Percentiles rank a stretch among this genome's conserved stretches.
Evolutionary conservation across 2,888 invertebrate species (phyloP).

Genomic region (Leptogaster cylindrica): DNA sequence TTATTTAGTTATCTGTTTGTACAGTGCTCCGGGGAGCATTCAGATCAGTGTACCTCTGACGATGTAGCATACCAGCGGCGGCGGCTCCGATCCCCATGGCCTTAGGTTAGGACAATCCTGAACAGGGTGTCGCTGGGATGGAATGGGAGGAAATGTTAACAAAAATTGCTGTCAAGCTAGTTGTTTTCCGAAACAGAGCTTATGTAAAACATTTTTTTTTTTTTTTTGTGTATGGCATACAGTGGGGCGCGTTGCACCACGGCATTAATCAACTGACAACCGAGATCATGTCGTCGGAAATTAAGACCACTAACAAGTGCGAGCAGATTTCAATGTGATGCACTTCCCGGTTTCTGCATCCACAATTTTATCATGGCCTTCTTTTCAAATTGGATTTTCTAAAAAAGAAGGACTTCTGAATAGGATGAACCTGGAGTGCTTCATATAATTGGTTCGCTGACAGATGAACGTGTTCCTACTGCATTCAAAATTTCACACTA

Average conservation of each 20-base stretch:
- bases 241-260: neutral
- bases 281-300: conserved; percentile 31
- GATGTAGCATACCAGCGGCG: neutral
- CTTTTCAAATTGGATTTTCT: too few species aligned
- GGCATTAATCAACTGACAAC: conserved; percentile 8
- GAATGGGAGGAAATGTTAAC: conserved; percentile 18
- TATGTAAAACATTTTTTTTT: conserved; percentile 14
- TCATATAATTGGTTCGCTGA: too few species aligned
- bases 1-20: conserved; percentile 2
- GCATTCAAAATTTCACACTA: too few species aligned
- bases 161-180: conserved; percentile 29
- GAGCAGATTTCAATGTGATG: conserved; percentile 24
- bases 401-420: too few species aligned
- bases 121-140: neutral
- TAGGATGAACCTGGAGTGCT: too few species aligned
- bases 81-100: neutral
- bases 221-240: neutral
- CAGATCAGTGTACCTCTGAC: neutral
- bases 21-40: neutral
- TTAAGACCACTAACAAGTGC: conserved; percentile 31
- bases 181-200: conserved; percentile 3
- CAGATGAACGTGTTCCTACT: too few species aligned
- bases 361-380: too few species aligned
- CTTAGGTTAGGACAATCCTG: neutral
- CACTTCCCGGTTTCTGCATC: conserved; percentile 17